Evolutionary conservation across 2,113 vertebrate species (phyloP), one percentile per base, ranked within the genome.

Genomic region (Meriones unguiculatus): DNA sequence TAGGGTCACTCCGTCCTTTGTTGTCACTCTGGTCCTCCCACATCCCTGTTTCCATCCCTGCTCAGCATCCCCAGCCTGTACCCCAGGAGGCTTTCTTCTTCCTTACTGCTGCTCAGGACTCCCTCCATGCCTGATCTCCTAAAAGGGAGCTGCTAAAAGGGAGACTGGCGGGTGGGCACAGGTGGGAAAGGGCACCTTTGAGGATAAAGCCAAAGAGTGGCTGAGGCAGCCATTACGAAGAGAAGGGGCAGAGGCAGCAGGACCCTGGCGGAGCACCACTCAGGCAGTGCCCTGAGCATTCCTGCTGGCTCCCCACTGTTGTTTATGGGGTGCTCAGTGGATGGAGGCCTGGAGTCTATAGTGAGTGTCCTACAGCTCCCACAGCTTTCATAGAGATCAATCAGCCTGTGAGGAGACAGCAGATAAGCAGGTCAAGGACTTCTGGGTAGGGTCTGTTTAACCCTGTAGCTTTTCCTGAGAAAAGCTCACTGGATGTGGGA

Each of bases 51-150:
- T 8, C 70, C 52, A 32, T 54, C 3, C 30, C 35, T 5, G 25
- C 18, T n/a, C 9, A 14, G 24, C 35, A 35, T 65, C 62, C 64
- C 28, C 41, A 46, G 9, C 28, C 5, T 30, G n/a, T 30, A 82
- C 35, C 0, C 15, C n/a, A 46, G 62, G 52, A 10, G 6, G 32
- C 4, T 6, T 1, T 32, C 65, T 13, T 2, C 2, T 59, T 0
- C 59, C 7, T 52, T 50, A 14, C 11, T 35, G 30, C 17, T 69
- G 17, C 54, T 7, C 14, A 41, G 57, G 11, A 25, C 62, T 9
- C 80, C 46, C 9, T 17, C n/a, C 50, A 38, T 24, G 4, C 57
- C 62, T 54, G 9, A 17, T 35, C 59, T 11, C 65, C 67, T 38
- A 13, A 57, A 46, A 46, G 46, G 46, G 46, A 46, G 46, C 46